Percentiles rank a stretch among this genome's conserved stretches.
phyloP scores from a whole-genome alignment of 2,797 vertebrate species.

The Tarsius wallacei region DNA sequence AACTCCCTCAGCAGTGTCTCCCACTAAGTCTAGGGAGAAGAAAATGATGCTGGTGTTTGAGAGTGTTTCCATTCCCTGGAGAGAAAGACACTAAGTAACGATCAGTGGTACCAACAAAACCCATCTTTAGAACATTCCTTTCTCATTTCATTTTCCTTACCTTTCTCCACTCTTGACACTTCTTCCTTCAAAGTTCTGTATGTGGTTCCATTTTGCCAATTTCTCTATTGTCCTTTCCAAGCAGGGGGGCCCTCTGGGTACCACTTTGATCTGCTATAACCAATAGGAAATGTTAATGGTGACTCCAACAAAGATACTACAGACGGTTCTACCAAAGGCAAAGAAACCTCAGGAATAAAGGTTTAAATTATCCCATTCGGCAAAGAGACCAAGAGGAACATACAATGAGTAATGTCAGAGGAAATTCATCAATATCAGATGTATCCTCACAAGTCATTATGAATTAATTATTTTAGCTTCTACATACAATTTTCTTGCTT shows the following conservation, averaged over 20 bases:
- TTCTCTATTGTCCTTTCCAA: background rate
- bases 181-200: background rate
- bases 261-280: background rate
- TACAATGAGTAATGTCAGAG: background rate
- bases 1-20: background rate
- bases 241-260: background rate
- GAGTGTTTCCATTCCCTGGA: background rate
- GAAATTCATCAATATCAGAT: background rate
- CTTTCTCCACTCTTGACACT: background rate
- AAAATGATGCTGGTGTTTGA: background rate
- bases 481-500: background rate
- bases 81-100: background rate
- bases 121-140: background rate
- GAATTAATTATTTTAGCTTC: background rate
- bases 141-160: background rate
- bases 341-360: constrained; percentile 31
- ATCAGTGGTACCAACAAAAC: background rate
- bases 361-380: background rate
- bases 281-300: background rate
- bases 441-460: background rate
- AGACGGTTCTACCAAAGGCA: background rate
- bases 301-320: background rate
- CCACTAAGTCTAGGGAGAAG: background rate
- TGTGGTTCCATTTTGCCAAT: background rate
- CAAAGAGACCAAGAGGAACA: background rate